These are phyloP conservation scores for Drosophila tsacasi DNA, from an alignment of 1,140 invertebrate species.

Conservation along the genomic window DNA sequence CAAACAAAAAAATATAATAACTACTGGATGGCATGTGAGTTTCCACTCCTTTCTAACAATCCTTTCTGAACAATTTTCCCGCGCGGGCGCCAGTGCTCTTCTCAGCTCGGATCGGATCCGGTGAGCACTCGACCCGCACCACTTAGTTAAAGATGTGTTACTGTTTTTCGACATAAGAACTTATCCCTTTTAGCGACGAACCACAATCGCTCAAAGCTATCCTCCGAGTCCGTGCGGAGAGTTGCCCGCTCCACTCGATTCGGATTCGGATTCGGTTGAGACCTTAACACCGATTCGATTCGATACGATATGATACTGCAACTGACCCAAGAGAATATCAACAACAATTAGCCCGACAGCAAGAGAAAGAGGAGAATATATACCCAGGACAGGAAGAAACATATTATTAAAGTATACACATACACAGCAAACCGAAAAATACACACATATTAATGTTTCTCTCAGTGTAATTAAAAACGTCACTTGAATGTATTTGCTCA, in stretches of 20 bases:
- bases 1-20: conserved; percentile 8
- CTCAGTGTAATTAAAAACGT: conserved; percentile 75
- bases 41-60: conserved; percentile 63
- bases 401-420: conserved; percentile 52
- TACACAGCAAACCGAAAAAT: conserved; percentile 37
- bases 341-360: conserved; percentile 55
- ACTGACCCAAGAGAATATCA: conserved; percentile 68
- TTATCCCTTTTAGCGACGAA: conserved; percentile 78
- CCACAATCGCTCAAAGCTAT: conserved; percentile 74
- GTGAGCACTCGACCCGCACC: not conserved
- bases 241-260: conserved; percentile 67
- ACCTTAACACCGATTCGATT: not conserved
- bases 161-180: conserved; percentile 73
- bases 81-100: conserved; percentile 1
- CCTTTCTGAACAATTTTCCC: conserved; percentile 25
- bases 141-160: conserved; percentile 40
- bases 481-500: conserved; percentile 81
- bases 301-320: conserved; percentile 47
- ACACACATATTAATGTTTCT: conserved; percentile 73
- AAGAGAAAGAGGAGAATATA: conserved; percentile 8
- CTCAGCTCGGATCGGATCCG: conserved; percentile 12
- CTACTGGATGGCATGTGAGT: conserved; percentile 61
- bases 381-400: conserved; percentile 41
- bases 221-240: conserved; percentile 67
- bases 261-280: conserved; percentile 13